phyloP scores from a whole-genome alignment of 2,797 vertebrate genomes.

The Rousettus madagascariensis region DNA sequence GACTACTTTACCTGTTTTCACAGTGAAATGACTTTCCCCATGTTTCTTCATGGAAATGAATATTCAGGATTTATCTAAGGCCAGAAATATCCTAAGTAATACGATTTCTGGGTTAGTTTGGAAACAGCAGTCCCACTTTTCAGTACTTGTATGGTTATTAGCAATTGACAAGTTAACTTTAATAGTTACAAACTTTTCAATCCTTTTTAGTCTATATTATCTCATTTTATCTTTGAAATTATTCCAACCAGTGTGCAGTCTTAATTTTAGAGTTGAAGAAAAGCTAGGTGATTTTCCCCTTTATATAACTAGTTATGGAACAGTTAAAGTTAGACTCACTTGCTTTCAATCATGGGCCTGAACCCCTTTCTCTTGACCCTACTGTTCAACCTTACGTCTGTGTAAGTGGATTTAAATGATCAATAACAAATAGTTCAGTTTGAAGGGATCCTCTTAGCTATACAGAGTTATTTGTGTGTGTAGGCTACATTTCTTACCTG shows the following conservation, averaged over 20 bases:
- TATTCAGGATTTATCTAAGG: not conserved
- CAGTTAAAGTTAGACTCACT: not conserved
- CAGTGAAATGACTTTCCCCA: not conserved
- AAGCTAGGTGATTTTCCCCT: not conserved
- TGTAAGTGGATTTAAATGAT: conserved; percentile 16
- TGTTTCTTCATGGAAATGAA: conserved; percentile 23
- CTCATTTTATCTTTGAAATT: conserved; percentile 22
- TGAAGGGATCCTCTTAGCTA: not conserved
- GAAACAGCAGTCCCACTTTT: not conserved
- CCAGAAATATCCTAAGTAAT: not conserved
- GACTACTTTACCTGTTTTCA: not conserved
- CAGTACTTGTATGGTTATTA: not conserved
- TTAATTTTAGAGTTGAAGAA: conserved; percentile 23
- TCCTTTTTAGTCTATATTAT: not conserved
- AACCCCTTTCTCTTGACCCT: not conserved
- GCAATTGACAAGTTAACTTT: not conserved
- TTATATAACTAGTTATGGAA: not conserved
- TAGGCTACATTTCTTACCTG: not conserved
- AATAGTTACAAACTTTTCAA: not conserved
- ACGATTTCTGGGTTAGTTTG: not conserved
- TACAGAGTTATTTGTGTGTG: not conserved
- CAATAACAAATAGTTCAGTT: not conserved
- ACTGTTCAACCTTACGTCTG: not conserved
- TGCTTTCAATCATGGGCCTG: not conserved
- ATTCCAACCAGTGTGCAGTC: not conserved